Evolutionary conservation across 2,113 vertebrate species (phyloP), one percentile per base, ranked within the genome.

Genomic region (Zingel zingel): DNA sequence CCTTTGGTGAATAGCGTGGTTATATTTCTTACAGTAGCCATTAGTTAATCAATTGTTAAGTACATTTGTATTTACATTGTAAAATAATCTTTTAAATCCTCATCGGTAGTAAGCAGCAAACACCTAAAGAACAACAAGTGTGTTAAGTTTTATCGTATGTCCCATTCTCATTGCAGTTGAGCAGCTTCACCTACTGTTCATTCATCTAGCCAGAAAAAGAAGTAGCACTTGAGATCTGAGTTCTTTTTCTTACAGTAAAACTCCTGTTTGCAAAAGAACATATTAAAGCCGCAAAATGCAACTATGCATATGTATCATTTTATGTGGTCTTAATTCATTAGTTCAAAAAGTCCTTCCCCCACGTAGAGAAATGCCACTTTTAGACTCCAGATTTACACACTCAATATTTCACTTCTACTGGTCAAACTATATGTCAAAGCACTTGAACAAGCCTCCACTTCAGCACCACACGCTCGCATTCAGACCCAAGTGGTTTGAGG

Each of bases 401-500:
- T 65, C 30, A 33, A 1, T 25, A 13, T 67, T 48, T 53, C 21
- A 67, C n/a, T 21, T 39, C n/a, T 51, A 0, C 50, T n/a, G 48
- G 57, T 75, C 27, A n/a, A 53, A 75, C 47, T 64, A 5, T 18
- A 15, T 21, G 56, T 69, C 61, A 10, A 4, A 58, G 33, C 47
- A n/a, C 14, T 14, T 14, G 1, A 11, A 23, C 53, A 15, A 9
- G 19, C n/a, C 47, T 53, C 4, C 30, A 47, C 58, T 36, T 48
- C 30, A 65, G n/a, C 58, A 30, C 6, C 45, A 57, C 33, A 33
- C 27, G 3, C 57, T 67, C 67, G 0, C 53, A 62, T 78, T 77
- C 7, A 56, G n/a, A 48, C 58, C 43, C 7, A 19, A 2, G 53
- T 23, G 81, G 30, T 83, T 66, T n/a, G 48, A 65, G 33, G 50